Base-by-base conservation (phyloP, 2,113 vertebrate species). In the Poeciliopsis retropinna region DNA sequence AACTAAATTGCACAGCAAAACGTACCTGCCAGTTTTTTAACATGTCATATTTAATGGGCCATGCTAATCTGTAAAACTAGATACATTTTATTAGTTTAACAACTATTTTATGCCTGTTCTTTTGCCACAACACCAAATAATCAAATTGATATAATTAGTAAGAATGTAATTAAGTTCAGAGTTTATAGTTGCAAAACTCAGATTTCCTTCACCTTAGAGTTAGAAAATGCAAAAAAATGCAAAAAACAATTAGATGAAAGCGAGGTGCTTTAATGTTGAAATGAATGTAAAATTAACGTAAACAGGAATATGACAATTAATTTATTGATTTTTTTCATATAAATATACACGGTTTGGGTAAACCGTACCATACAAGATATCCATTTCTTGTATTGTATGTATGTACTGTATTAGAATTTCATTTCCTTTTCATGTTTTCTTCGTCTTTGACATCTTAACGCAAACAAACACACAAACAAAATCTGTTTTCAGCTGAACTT, bases 401-500 rank as follows among this genome's bases (percentile, higher is more conserved):
- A 25, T 10, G 25, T 57, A 3, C 7, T 25, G 10, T n/a, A n/a
- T 57, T n/a, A 11, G 22, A 17, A 47, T 65, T 39, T 39, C 4
- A 27, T 27, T 57, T 12, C 67, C 27, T 15, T 57, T 12, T 70
- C 19, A 3, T 74, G 31, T 82, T 34, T 70, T 27, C 11, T 63
- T 57, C n/a, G 39, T 75, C 76, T 62, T 69, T 28, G 69, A 88
- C 84, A 80, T 67, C 32, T 41, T 60, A 67, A 78, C 85, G 82
- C 80, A 82, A 79, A 80, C 57, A 60, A 60, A 19, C 14, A 15
- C 15, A 41, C 14, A 82, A 77, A 80, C 5, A 41, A 65, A 85
- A 67, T 34, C 67, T 60, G 41, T 77, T 75, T 82, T 88, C 84
- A 75, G 77, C 66, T 66, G 60, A 84, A 84, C 54, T 76, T 34